Evolutionary conservation across 2,113 vertebrate species (phyloP), one percentile per base, ranked within the genome.

Genomic region (Uropsilus gracilis): DNA sequence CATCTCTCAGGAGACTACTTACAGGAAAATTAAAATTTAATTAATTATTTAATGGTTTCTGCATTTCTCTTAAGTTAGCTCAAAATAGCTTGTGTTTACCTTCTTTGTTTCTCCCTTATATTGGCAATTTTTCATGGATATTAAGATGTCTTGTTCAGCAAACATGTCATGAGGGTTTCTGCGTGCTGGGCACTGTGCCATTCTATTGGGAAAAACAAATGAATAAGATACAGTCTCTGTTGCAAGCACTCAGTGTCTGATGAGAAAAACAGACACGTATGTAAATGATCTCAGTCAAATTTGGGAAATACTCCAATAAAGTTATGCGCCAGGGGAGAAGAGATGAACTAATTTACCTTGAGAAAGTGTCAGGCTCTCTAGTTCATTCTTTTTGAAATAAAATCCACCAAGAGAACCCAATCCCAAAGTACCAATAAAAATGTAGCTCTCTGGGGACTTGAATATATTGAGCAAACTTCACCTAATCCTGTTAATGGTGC

Each of bases 21-120:
- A 82, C 1, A 90, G 37, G 72, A 91, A 91, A 95, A 91, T 97
- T 97, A 96, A 97, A 97, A 82, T 94, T 97, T 96, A 97, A 95
- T 93, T 90, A 97, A 97, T 97, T 94, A 96, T 95, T 80, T 94
- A 92, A 95, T 91, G 84, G 50, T 84, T 73, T 76, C 94, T 96
- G 81, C 44, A 63, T 95, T 96, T 94, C 77, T 91, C 39, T 96
- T 84, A 89, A 77, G 57, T 81, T 96, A 42, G 55, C 66, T 87
- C 55, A 84, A 95, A 96, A 95, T 95, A 96, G 50, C 83, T 97
- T 97, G 77, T 32, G 57, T 93, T 94, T 95, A 91, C 80, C 80
- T 95, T 97, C 87, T 95, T 94, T 84, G 44, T 90, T 94, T 91
- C 28, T 82, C 14, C 57, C 44, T 95, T 94, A 71, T 17, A 81